These are phyloP conservation scores for Salmo trutta DNA, from an alignment of 2,797 vertebrate genomes.

Conservation along the genomic window DNA sequence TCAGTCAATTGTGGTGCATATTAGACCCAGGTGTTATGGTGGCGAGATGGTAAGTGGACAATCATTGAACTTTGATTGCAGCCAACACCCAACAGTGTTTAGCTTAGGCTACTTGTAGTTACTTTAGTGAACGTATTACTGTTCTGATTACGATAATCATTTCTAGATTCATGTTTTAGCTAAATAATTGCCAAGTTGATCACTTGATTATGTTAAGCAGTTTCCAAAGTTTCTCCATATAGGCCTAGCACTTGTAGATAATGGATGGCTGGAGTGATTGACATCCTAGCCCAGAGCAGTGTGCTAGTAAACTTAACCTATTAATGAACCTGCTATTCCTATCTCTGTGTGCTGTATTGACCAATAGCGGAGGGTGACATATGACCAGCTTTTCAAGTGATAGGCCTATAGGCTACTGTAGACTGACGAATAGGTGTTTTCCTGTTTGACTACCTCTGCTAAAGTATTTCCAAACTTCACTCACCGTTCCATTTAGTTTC, in stretches of 20 bases:
- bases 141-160: not conserved
- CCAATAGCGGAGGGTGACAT: not conserved
- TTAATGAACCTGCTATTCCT: no score
- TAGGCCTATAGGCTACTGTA: not conserved
- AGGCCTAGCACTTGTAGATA: not conserved
- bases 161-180: not conserved
- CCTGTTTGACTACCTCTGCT: conserved; percentile 33
- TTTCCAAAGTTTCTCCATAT: not conserved
- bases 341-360: not conserved
- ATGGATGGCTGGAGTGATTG: not conserved
- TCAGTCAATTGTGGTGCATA: not conserved
- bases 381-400: not conserved
- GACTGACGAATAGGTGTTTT: not conserved
- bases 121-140: conserved; percentile 8
- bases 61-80: not conserved
- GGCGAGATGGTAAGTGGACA: not conserved
- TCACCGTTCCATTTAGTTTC: conserved; percentile 1
- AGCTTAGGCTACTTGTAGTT: not conserved
- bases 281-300: not conserved
- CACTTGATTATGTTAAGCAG: conserved; percentile 3
- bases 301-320: not conserved
- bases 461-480: conserved; percentile 13
- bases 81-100: not conserved
- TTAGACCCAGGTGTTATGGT: not conserved
- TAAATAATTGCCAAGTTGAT: not conserved